phyloP scores from a whole-genome alignment of 2,113 vertebrate species.

The Paratilapia polleni region DNA sequence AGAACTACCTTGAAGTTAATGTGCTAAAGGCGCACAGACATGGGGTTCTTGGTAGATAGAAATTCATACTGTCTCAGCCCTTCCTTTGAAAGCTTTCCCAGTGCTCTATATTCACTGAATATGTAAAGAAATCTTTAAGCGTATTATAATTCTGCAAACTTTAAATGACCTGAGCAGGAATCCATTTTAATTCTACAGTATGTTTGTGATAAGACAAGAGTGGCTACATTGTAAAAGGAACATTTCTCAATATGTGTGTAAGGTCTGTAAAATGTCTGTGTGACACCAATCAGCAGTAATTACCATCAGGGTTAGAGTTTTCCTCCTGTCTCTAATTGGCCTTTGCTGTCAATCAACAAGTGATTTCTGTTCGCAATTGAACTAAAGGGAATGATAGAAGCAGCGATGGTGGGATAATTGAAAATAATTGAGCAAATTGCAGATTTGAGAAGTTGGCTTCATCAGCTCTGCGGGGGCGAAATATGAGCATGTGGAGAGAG shows the following conservation, averaged over 20 bases:
- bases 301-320: slow-evolving; percentile 71
- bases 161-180: slow-evolving; percentile 17
- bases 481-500: slow-evolving; percentile 67
- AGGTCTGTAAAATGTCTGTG: slow-evolving; percentile 61
- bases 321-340: slow-evolving; percentile 75
- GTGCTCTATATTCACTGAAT: slow-evolving; percentile 22
- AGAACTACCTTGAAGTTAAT: slow-evolving; percentile 68
- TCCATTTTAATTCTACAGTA: slow-evolving; percentile 17
- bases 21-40: slow-evolving; percentile 56
- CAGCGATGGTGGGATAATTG: slow-evolving; percentile 79
- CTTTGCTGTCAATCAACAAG: slow-evolving; percentile 83
- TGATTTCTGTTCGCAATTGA: slow-evolving; percentile 79
- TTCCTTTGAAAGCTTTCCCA: slow-evolving; percentile 47
- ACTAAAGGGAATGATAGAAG: slow-evolving; percentile 75
- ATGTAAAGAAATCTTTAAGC: slow-evolving; percentile 29
- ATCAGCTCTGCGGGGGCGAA: slow-evolving; percentile 73
- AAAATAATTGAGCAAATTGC: slow-evolving; percentile 83
- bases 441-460: slow-evolving; percentile 77
- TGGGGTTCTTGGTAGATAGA: slow-evolving; percentile 32
- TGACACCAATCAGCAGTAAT: slow-evolving; percentile 80
- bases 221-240: slow-evolving; percentile 23
- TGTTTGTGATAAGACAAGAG: neutral
- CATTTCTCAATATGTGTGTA: slow-evolving; percentile 47
- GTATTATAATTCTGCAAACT: slow-evolving; percentile 36
- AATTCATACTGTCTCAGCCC: slow-evolving; percentile 44